Evolutionary conservation across 1,140 invertebrate species (phyloP).

Genomic region (Meloidogyne chitwoodi): DNA sequence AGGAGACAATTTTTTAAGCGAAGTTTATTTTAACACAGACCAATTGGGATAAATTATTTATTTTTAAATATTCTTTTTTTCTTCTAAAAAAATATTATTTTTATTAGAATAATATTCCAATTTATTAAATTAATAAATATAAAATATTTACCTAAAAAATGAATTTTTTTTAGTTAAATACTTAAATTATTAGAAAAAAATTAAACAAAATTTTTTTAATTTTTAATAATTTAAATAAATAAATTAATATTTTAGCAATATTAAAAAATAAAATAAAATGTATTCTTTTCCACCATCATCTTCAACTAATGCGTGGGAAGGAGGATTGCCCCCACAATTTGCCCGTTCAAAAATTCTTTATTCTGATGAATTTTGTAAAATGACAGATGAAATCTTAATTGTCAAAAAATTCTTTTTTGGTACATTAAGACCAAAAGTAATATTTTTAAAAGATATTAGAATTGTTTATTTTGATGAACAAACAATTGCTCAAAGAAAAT

Average conservation of each 20-base stretch:
- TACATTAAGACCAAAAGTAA: slow-evolving; percentile 33
- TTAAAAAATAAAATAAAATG: not conserved
- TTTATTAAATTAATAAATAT: too few relatives aligned
- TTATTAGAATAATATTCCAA: too few relatives aligned
- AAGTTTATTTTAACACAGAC: too few relatives aligned
- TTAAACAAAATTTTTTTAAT: too few relatives aligned
- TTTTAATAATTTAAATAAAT: too few relatives aligned
- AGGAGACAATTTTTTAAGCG: too few relatives aligned
- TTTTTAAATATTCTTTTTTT: too few relatives aligned
- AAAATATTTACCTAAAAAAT: too few relatives aligned
- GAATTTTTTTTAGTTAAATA: too few relatives aligned
- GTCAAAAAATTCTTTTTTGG: slow-evolving; percentile 47
- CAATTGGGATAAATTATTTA: too few relatives aligned
- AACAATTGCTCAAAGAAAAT: slow-evolving; percentile 27
- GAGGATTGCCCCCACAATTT: slow-evolving; percentile 4
- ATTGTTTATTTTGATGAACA: slow-evolving; percentile 38
- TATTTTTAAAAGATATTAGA: slow-evolving; percentile 35
- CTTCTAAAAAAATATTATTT: too few relatives aligned
- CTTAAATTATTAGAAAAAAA: too few relatives aligned
- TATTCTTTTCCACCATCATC: not conserved
- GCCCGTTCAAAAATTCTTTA: slow-evolving; percentile 22
- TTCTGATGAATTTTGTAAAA: slow-evolving; percentile 34
- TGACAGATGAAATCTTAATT: slow-evolving; percentile 62
- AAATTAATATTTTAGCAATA: not conserved
- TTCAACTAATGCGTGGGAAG: not conserved